These are phyloP conservation scores for Ormyrus rosae DNA, from an alignment of 2,888 invertebrate genomes.

Conservation along the genomic window DNA sequence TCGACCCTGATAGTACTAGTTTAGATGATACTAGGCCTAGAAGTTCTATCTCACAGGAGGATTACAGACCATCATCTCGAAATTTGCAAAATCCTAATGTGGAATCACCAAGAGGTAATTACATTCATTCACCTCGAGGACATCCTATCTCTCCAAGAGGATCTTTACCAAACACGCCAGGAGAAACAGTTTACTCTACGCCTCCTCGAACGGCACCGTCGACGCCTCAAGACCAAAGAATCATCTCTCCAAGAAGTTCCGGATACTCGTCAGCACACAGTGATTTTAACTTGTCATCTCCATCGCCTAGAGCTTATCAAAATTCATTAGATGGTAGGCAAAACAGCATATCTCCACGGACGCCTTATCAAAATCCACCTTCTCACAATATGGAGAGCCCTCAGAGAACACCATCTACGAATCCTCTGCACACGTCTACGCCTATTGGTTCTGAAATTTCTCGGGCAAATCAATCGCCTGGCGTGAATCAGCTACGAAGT, in stretches of 20 bases:
- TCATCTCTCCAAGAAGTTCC: slow-evolving; percentile 68
- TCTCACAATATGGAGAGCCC: slow-evolving; percentile 62
- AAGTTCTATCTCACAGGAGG: slow-evolving; percentile 71
- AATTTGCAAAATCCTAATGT: slow-evolving; percentile 68
- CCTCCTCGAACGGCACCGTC: slow-evolving; percentile 66
- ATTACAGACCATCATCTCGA: slow-evolving; percentile 70
- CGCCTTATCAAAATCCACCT: slow-evolving; percentile 50
- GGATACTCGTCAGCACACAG: slow-evolving; percentile 66
- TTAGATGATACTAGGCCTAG: slow-evolving; percentile 72
- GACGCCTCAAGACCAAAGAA: slow-evolving; percentile 68
- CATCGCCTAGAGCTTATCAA: slow-evolving; percentile 65
- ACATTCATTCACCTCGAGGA: slow-evolving; percentile 66
- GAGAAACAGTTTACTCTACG: slow-evolving; percentile 63
- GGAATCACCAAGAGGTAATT: slow-evolving; percentile 66
- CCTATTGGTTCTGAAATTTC: slow-evolving; percentile 54
- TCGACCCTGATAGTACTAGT: slow-evolving; percentile 86
- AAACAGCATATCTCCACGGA: slow-evolving; percentile 58
- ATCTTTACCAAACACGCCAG: slow-evolving; percentile 66
- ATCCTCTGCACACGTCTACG: slow-evolving; percentile 57
- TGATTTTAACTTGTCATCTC: slow-evolving; percentile 65
- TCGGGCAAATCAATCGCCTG: slow-evolving; percentile 62
- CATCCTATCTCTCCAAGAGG: slow-evolving; percentile 71
- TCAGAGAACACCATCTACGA: slow-evolving; percentile 62
- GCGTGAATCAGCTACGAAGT: slow-evolving; percentile 60
- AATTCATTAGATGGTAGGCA: slow-evolving; percentile 65